Conservation (phyloP, 2,888 invertebrate species). For the Hemaris fuciformis region DNA sequence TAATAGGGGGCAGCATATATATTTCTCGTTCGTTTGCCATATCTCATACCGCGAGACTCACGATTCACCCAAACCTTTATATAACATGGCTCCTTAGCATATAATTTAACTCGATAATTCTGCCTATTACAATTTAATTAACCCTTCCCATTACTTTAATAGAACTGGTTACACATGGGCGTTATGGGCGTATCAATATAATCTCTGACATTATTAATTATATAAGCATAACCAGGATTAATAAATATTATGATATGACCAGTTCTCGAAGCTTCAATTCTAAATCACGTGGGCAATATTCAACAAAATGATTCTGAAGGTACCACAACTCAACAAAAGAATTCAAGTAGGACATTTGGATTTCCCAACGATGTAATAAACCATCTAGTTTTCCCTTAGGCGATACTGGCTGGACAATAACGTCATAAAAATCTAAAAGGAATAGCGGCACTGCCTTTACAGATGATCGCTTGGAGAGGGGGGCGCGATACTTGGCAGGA, state of each 20-base stretch:
- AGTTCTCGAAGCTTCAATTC: not conserved
- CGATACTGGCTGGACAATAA: conserved; percentile 51
- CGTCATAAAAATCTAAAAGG: conserved; percentile 62
- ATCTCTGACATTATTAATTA: too few species aligned
- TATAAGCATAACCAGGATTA: not conserved
- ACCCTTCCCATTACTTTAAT: too few species aligned
- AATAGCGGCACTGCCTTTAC: conserved; percentile 37
- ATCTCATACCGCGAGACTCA: too few species aligned
- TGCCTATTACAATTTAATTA: too few species aligned
- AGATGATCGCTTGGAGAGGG: conserved; percentile 49
- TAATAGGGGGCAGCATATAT: too few species aligned
- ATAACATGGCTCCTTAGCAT: too few species aligned
- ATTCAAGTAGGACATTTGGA: conserved; percentile 43
- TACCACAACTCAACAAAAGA: not conserved
- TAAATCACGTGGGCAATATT: not conserved
- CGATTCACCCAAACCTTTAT: too few species aligned
- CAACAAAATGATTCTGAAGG: not conserved
- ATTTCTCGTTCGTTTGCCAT: too few species aligned
- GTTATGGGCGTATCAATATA: too few species aligned
- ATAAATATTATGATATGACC: not conserved
- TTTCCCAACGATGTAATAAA: conserved; percentile 59
- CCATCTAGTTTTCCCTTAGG: conserved; percentile 47
- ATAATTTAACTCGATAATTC: too few species aligned
- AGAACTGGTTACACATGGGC: too few species aligned
- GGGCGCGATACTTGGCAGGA: conserved; percentile 66